Conservation (phyloP, 2,888 invertebrate species). For the Netelia inedita region DNA sequence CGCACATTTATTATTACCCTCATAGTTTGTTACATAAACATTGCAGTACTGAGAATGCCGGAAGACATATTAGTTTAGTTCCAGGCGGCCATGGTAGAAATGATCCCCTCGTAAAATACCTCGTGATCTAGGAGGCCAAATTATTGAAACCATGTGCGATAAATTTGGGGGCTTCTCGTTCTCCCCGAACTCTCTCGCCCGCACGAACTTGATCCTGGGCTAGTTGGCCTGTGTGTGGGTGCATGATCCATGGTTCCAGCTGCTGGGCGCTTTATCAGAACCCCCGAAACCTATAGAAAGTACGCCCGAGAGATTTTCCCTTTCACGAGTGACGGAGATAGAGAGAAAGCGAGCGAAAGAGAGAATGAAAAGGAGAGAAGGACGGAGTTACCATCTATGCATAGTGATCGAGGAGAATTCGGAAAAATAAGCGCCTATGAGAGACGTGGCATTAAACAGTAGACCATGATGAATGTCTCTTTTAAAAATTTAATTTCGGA, state of each 20-base stretch:
- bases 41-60: background rate
- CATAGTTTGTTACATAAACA: background rate
- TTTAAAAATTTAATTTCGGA: background rate
- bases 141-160: constrained; percentile 40
- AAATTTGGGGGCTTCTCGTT: constrained; percentile 45
- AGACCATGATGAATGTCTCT: background rate
- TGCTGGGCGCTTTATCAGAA: constrained; percentile 46
- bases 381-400: constrained; percentile 2
- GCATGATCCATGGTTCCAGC: constrained; percentile 57
- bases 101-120: constrained; percentile 21
- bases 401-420: constrained; percentile 28
- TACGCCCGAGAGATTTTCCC: constrained; percentile 31
- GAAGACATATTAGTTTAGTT: background rate
- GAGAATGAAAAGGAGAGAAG: background rate
- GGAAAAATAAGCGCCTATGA: constrained; percentile 1
- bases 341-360: background rate
- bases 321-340: constrained; percentile 10
- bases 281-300: constrained; percentile 24
- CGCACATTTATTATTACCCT: background rate
- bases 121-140: constrained; percentile 14
- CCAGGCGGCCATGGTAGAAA: constrained; percentile 10
- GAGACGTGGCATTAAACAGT: background rate
- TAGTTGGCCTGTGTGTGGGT: constrained; percentile 36
- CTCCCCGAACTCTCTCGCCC: constrained; percentile 11
- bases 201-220: constrained; percentile 39